phyloP scores from a whole-genome alignment of 2,888 invertebrate genomes.

The Drosophila koepferae region DNA sequence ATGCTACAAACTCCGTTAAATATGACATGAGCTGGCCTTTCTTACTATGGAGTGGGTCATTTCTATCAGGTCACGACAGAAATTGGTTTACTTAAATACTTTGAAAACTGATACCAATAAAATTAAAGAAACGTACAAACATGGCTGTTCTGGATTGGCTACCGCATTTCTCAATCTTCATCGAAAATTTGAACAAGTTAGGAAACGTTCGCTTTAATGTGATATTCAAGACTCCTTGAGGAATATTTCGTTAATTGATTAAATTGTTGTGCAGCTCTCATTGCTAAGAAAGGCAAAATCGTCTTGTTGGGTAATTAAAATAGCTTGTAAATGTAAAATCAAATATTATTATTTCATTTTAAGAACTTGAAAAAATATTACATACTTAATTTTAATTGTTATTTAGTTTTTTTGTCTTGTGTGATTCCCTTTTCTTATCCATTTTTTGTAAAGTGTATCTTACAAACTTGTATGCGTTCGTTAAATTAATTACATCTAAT shows the following conservation, averaged over 20 bases:
- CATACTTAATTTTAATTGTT: slow-evolving; percentile 16
- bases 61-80: not conserved
- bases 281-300: not conserved
- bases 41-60: not conserved
- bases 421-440: slow-evolving; percentile 13
- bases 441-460: slow-evolving; percentile 38
- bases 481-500: slow-evolving; percentile 39
- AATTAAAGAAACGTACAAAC: too few species aligned
- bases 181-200: not conserved
- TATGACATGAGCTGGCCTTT: not conserved
- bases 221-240: too few species aligned
- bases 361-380: slow-evolving; percentile 55
- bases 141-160: not conserved
- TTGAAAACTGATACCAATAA: not conserved
- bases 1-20: not conserved
- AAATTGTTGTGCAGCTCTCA: not conserved
- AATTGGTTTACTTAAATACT: not conserved
- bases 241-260: too few species aligned
- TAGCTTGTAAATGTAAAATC: not conserved
- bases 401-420: slow-evolving; percentile 8
- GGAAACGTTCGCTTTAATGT: too few species aligned
- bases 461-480: slow-evolving; percentile 37
- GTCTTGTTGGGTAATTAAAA: not conserved
- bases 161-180: not conserved
- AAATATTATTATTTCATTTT: slow-evolving; percentile 40